Conservation (phyloP, 2,797 vertebrate species). For the Halcyon chelicuti region DNA sequence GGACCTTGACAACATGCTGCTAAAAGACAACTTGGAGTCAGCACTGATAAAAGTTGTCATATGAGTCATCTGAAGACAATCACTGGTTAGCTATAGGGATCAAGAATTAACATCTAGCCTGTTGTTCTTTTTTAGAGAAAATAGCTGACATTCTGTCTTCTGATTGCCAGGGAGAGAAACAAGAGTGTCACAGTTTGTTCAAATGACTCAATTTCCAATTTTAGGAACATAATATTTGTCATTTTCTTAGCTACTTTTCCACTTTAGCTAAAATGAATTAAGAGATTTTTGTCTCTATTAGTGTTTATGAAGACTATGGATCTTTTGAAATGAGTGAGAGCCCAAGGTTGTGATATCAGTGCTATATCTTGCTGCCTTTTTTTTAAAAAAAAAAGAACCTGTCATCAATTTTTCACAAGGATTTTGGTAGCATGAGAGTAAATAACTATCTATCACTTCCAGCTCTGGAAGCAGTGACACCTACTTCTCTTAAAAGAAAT, state of each 20-base stretch:
- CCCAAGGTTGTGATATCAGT: not conserved
- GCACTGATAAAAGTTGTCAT: not conserved
- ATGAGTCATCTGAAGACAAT: not conserved
- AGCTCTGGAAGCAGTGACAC: not conserved
- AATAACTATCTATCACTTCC: not conserved
- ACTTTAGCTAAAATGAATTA: not conserved
- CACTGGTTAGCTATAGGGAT: not conserved
- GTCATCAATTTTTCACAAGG: not conserved
- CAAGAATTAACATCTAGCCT: not conserved
- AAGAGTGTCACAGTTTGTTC: not conserved
- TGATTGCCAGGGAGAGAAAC: not conserved
- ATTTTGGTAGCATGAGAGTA: not conserved
- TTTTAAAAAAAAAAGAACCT: not conserved
- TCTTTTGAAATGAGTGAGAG: not conserved
- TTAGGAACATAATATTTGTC: not conserved
- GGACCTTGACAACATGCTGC: not conserved
- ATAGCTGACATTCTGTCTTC: conserved; percentile 8
- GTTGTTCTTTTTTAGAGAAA: not conserved
- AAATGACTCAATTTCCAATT: not conserved
- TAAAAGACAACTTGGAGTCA: not conserved
- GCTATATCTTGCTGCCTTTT: not conserved
- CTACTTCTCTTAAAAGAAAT: not conserved
- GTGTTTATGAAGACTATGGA: not conserved
- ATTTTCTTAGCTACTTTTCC: not conserved
- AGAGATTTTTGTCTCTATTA: not conserved